These are phyloP conservation scores for Eunapius fragilis DNA, from an alignment of 37 sponge, comb jelly and placozoan genomes.

Conservation along the genomic window DNA sequence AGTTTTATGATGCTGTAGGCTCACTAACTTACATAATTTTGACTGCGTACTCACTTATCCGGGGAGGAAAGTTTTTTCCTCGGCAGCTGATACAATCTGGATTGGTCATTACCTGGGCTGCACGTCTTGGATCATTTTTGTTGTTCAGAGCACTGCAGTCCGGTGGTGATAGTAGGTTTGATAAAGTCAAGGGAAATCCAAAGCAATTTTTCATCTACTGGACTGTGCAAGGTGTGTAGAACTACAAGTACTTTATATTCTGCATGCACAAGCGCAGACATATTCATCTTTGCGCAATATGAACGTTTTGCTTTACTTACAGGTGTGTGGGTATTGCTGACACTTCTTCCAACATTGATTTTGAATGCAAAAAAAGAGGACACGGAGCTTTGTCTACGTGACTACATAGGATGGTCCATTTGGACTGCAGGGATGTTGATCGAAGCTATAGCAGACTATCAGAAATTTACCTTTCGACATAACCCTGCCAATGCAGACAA, in stretches of 20 bases:
- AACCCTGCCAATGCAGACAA: slow-evolving; percentile 73
- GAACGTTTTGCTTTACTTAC: not conserved
- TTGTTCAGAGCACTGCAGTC: slow-evolving; percentile 69
- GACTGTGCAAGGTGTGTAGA: slow-evolving; percentile 79
- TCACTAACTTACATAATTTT: slow-evolving; percentile 77
- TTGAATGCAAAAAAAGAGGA: slow-evolving; percentile 71
- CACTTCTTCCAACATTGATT: slow-evolving; percentile 83
- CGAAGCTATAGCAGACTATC: slow-evolving; percentile 87
- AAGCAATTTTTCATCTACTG: slow-evolving; percentile 77
- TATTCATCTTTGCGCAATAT: too few species aligned
- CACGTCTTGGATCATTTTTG: slow-evolving; percentile 85
- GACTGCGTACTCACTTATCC: slow-evolving; percentile 51
- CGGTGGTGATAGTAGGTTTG: slow-evolving; percentile 87
- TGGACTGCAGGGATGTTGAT: slow-evolving; percentile 81
- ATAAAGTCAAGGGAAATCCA: slow-evolving; percentile 78
- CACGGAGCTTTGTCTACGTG: slow-evolving; percentile 45
- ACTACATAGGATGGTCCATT: slow-evolving; percentile 87
- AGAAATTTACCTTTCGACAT: slow-evolving; percentile 82
- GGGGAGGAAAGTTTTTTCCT: slow-evolving; percentile 55
- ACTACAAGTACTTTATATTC: not conserved
- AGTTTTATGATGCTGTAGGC: slow-evolving; percentile 89
- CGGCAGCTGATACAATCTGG: slow-evolving; percentile 82
- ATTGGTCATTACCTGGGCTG: slow-evolving; percentile 78
- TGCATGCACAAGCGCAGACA: too few species aligned
- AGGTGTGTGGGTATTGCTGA: slow-evolving; percentile 88